Evolutionary conservation across 2,113 vertebrate genomes (phyloP), one percentile per base, ranked within the genome.

Genomic region (Elachura formosa): DNA sequence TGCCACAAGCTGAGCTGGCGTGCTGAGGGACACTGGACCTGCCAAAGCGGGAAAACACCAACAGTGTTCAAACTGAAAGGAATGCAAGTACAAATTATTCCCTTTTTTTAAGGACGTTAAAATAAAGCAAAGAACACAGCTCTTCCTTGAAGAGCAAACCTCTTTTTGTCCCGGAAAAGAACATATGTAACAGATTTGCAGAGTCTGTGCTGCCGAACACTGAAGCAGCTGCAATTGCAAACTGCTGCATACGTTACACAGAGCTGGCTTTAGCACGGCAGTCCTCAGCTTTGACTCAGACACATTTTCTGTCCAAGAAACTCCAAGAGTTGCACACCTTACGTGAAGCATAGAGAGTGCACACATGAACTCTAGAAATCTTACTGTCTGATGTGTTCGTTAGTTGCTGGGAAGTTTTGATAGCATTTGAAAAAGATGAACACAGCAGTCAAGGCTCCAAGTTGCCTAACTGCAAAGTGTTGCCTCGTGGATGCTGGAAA

Each of bases 1-100:
- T 94, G 99, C 98, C 95, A 99, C 98, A 83, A 99, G 98, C 97
- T 99, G 99, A 38, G 98, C 99, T 34, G 98, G 96, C 45, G 99
- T 98, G 97, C 98, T 99, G 87, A 99, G 92, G 97, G 98, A 99
- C 84, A 99, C 98, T 2, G 99, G 98, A 98, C 99, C 99, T 99
- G 98, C 66, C 97, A 95, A 94, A 96, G 91, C 25, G 11, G 29
- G 88, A 95, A 66, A 98, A 82, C 24, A 78, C 20, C 40, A 93
- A 58, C 49, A 76, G 26, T 66, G 88, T 69, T 94, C 31, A 89
- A 79, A 49, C 40, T 12, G 33, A 40, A 71, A 88, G 79, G 46
- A 64, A 62, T 5, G 3, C 0, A 0, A 66, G 78, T 29, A 24
- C 55, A 71, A 76, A 80, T 49, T 40, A 68, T 11, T 83, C 12